Conservation (phyloP, 2,113 vertebrate species). For the Microcebus murinus region DNA sequence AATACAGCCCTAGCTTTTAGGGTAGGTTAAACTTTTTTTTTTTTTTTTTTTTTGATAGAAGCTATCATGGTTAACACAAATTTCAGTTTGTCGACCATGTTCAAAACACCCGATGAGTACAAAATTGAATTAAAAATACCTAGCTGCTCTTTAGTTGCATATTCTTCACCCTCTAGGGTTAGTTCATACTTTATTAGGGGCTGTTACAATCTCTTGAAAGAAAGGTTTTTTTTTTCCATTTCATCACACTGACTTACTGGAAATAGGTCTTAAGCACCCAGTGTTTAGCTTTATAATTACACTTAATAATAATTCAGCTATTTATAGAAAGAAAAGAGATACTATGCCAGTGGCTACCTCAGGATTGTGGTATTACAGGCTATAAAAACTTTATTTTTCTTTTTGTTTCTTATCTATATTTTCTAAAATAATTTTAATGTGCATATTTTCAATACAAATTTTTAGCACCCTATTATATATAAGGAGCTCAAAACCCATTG, state of each 20-base stretch:
- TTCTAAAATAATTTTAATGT: conserved; percentile 6
- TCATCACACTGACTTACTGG: conserved; percentile 47
- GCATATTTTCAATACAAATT: not conserved
- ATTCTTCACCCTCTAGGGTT: not conserved
- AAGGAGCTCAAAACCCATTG: not conserved
- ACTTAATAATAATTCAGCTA: conserved; percentile 51
- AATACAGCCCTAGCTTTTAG: not conserved
- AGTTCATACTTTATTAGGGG: conserved; percentile 41
- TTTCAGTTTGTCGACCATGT: not conserved
- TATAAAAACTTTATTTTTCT: not conserved
- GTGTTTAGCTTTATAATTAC: conserved; percentile 55
- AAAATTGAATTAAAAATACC: conserved; percentile 12
- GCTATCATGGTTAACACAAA: not conserved
- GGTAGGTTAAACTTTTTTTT: not conserved
- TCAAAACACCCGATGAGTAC: not conserved
- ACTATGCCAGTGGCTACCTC: not conserved
- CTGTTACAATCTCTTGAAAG: not conserved
- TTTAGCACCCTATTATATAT: not conserved
- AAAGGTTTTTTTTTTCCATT: conserved; percentile 22
- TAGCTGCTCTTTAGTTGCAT: not conserved
- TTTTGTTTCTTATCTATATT: conserved; percentile 33
- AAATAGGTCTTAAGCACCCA: conserved; percentile 24
- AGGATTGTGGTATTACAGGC: not conserved
- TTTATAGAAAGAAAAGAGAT: conserved; percentile 55
- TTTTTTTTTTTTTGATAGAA: not conserved